These are phyloP conservation scores for Protobothrops flavoviridis DNA, from an alignment of 2,113 vertebrate species.

Conservation along the genomic window DNA sequence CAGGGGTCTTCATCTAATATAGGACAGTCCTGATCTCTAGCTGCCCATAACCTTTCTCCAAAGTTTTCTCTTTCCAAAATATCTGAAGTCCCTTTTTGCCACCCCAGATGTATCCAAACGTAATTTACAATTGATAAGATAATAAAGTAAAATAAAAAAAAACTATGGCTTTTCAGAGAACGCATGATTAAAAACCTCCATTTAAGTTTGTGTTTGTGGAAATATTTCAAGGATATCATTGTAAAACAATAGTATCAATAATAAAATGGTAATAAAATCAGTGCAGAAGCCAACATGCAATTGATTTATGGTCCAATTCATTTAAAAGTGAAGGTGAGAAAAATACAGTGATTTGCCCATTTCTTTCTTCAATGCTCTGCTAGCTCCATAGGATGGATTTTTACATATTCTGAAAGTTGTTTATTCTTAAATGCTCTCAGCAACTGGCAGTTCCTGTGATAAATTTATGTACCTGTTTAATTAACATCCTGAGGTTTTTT, in stretches of 20 bases:
- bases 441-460: neutral
- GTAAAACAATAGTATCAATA: neutral
- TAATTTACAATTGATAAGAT: neutral
- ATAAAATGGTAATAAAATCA: neutral
- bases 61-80: neutral
- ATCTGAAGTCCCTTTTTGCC: neutral
- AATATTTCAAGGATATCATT: neutral
- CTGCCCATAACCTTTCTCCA: neutral
- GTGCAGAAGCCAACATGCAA: neutral
- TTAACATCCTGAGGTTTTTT: neutral
- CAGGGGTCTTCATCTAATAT: neutral
- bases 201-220: neutral
- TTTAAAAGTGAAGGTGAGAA: neutral
- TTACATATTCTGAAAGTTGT: neutral
- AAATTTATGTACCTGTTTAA: neutral
- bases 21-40: neutral
- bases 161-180: neutral
- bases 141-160: neutral
- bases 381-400: neutral
- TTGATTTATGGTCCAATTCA: neutral
- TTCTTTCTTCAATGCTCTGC: neutral
- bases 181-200: neutral
- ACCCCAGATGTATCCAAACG: neutral
- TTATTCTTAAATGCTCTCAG: neutral
- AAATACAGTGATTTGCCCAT: neutral